Evolutionary conservation across 2,113 vertebrate species (phyloP).

Genomic region (Saccopteryx leptura): DNA sequence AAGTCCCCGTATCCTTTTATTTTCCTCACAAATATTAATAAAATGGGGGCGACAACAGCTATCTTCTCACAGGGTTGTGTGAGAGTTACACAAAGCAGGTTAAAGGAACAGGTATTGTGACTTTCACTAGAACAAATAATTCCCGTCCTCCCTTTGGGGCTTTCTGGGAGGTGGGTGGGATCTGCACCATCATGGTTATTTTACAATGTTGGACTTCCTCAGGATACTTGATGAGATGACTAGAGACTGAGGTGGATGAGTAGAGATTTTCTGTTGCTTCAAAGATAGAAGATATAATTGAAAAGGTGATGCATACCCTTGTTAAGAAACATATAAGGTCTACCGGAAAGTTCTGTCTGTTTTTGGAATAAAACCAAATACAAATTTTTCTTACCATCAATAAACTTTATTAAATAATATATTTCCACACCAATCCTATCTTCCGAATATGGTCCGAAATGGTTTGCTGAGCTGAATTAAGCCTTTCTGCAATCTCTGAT

Average conservation of each 20-base stretch:
- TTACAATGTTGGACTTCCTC: constrained; percentile 30
- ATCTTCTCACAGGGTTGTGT: not conserved
- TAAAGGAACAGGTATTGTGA: not conserved
- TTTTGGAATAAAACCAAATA: too few relatives aligned
- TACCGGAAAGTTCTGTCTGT: too few relatives aligned
- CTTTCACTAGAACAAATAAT: not conserved
- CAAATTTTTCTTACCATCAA: too few relatives aligned
- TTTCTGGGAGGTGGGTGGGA: not conserved
- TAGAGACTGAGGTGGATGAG: not conserved
- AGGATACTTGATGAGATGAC: not conserved
- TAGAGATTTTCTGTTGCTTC: not conserved
- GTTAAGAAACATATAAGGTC: not conserved
- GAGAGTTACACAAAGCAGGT: not conserved
- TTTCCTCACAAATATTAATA: not conserved
- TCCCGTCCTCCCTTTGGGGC: not conserved
- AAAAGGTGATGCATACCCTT: not conserved
- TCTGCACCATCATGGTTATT: not conserved
- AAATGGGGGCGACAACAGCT: not conserved
- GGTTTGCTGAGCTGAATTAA: too few relatives aligned
- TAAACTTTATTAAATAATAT: too few relatives aligned
- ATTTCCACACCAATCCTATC: too few relatives aligned
- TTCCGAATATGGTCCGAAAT: too few relatives aligned
- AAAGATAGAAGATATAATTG: not conserved
- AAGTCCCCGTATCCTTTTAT: not conserved
- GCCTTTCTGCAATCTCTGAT: too few relatives aligned